Conservation (phyloP, 2,113 vertebrate species). For the Zosterops borbonicus region DNA sequence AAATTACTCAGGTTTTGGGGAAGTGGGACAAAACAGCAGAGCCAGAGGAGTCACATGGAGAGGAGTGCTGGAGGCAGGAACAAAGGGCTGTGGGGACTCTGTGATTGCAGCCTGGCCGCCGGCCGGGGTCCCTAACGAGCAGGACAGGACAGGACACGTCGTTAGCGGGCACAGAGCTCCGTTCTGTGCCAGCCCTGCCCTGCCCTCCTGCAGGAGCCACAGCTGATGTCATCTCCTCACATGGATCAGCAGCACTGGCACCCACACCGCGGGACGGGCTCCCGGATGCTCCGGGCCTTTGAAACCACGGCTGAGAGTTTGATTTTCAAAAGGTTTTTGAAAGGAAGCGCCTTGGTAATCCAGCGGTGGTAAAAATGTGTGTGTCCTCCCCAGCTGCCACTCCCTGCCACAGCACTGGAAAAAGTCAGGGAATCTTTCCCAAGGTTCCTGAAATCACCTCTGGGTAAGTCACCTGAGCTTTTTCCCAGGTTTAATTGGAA, state of each 20-base stretch:
- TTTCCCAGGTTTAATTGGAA: background rate
- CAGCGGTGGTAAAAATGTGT: rapidly evolving
- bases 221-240: background rate
- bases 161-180: constrained; percentile 21
- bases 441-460: background rate
- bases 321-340: background rate
- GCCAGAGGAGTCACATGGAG: background rate
- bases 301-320: background rate
- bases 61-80: background rate
- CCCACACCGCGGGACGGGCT: background rate
- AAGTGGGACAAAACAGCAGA: background rate
- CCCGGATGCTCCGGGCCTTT: background rate
- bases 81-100: background rate
- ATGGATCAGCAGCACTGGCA: background rate
- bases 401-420: too few species aligned
- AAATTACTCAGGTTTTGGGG: background rate
- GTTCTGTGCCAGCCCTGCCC: background rate
- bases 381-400: background rate
- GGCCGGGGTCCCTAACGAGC: background rate
- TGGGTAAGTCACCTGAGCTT: background rate
- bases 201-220: background rate
- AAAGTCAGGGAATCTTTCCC: background rate
- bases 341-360: background rate
- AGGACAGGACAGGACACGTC: background rate
- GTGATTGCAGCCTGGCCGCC: background rate